Percentiles rank a stretch among this genome's conserved stretches.
These are phyloP conservation scores for Pandion haliaetus DNA, from an alignment of 2,113 vertebrate species.

Conservation along the genomic window DNA sequence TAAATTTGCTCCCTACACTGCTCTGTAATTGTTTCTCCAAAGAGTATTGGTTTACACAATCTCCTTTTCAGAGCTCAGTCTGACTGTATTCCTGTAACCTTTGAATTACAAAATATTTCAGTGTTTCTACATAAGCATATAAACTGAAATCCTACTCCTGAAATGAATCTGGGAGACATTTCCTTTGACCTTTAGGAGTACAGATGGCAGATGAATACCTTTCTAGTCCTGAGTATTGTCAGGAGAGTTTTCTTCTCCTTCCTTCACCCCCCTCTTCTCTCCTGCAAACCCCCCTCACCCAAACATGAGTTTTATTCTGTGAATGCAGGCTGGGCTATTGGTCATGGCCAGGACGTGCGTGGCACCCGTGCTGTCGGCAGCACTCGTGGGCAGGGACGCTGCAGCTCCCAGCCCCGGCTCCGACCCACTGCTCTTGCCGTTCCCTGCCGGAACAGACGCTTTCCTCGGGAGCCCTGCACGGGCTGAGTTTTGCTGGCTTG, in stretches of 20 bases:
- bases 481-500: not conserved
- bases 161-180: not conserved
- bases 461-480: accelerated
- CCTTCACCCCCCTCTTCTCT: not conserved
- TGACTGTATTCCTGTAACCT: not conserved
- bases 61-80: not conserved
- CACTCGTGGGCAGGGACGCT: accelerated
- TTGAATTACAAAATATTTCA: too few species aligned
- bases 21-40: not conserved
- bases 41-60: not conserved
- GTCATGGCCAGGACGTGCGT: not conserved
- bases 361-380: not conserved
- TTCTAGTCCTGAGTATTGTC: not conserved
- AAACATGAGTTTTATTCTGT: accelerated
- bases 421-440: accelerated
- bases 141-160: not conserved
- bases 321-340: not conserved
- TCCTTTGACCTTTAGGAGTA: not conserved
- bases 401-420: not conserved
- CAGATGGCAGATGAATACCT: not conserved
- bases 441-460: accelerated
- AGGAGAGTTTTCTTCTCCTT: not conserved
- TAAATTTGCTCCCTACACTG: not conserved
- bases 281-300: not conserved
- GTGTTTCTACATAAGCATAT: not conserved